Conservation (phyloP, 2,113 vertebrate species). For the Telmatochromis brichardi region DNA sequence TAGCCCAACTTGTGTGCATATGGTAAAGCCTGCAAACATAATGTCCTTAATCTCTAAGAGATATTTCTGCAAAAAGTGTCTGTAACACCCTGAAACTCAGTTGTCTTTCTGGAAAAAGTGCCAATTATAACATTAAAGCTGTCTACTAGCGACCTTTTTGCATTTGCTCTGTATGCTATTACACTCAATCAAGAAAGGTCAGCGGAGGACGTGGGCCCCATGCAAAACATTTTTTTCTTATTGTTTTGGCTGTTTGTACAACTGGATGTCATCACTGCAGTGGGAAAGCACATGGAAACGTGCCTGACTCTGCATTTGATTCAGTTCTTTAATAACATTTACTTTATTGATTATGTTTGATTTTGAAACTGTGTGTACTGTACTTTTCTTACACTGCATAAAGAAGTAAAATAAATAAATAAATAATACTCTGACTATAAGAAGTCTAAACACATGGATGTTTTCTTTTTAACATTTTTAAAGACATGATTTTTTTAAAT, state of each 20-base stretch:
- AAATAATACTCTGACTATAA: not conserved
- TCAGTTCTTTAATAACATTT: not conserved
- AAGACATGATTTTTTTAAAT: not conserved
- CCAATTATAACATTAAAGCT: constrained; percentile 75
- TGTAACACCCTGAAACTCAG: constrained; percentile 18
- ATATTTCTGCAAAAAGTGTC: not conserved
- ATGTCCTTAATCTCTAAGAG: not conserved
- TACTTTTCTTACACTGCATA: not conserved
- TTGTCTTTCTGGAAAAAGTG: constrained; percentile 48
- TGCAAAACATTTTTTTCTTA: constrained; percentile 44
- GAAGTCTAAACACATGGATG: not conserved
- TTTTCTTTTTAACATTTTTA: not conserved
- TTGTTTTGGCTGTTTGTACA: constrained; percentile 13
- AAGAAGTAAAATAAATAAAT: not conserved
- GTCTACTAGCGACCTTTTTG: constrained; percentile 76
- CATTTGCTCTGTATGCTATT: constrained; percentile 71
- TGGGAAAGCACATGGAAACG: not conserved
- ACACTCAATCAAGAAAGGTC: constrained; percentile 80
- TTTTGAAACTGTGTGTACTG: not conserved
- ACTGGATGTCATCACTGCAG: not conserved
- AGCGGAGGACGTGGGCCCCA: constrained; percentile 61
- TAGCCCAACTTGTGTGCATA: not conserved
- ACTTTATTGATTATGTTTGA: not conserved
- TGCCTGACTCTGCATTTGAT: not conserved
- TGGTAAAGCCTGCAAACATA: constrained; percentile 25